Base-by-base conservation (phyloP, 2,113 vertebrate genomes). In the Neolamprologus cancellatus region DNA sequence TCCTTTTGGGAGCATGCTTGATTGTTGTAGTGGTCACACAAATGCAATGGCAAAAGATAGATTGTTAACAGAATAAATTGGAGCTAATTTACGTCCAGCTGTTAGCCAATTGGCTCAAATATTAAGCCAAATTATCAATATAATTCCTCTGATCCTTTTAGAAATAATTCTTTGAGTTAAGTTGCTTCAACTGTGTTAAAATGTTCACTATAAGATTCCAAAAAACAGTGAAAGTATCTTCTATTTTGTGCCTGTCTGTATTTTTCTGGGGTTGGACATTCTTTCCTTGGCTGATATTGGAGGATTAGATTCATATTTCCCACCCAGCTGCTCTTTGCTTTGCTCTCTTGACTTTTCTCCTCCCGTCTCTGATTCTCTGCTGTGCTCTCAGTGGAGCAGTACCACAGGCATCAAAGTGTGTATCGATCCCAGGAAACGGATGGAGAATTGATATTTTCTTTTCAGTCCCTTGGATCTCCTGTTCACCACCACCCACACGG, bases 361-460 rank as follows among this genome's bases (percentile, higher is more conserved):
- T 76, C 23, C 48, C 2, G 25, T 14, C 54, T 88, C 48, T 55
- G 23, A 81, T 69, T 83, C 81, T 54, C 32, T 41, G 41, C 79
- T 59, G 12, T 32, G 41, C 80, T 88, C 85, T 71, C 82, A 25
- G 78, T 36, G 59, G 61, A 81, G 81, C 85, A 30, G 79, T 83
- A 78, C 7, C 10, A 46, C 12, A 59, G 76, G 50, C 32, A 6
- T 28, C 74, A 87, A 84, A 91, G 78, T 48, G 59, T 30, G 66
- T 91, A 92, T 95, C 87, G 93, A 95, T 93, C 84, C 39, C 13
- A 69, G 80, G 76, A 83, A 93, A 83, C 71, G 13, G 82, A 93
- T 55, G 84, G 71, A 66, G 91, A 84, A 93, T 92, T 48, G 59
- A 89, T 87, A 88, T 87, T 88, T 91, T 89, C 59, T 66, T 61